Conservation (phyloP, 1,140 invertebrate species). For the Zaprionus kolodkinae region DNA sequence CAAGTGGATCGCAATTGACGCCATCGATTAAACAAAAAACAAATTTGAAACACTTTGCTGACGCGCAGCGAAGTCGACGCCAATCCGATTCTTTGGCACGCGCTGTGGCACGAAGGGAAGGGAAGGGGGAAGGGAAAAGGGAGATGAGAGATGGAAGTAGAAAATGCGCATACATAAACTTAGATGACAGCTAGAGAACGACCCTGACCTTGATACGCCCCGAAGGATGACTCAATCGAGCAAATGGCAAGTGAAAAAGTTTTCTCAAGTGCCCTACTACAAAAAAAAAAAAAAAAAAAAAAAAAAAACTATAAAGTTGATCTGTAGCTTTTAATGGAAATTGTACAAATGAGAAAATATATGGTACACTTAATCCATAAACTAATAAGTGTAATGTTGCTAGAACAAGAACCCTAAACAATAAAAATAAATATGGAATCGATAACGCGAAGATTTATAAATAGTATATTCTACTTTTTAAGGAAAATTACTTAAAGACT, state of each 20-base stretch:
- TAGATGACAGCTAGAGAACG: conserved; percentile 35
- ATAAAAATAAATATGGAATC: too few species aligned
- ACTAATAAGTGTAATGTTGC: too few species aligned
- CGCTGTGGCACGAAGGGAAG: neutral
- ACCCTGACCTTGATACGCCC: conserved; percentile 55
- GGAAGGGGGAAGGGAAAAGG: neutral
- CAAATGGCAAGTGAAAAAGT: neutral
- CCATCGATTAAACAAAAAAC: conserved; percentile 71
- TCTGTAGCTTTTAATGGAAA: too few species aligned
- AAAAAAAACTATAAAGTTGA: neutral
- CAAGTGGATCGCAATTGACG: conserved; percentile 70
- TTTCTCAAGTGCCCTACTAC: neutral
- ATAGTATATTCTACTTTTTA: too few species aligned
- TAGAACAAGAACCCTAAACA: too few species aligned
- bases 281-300: too few species aligned
- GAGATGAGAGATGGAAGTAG: too few species aligned
- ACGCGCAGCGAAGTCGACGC: conserved; percentile 2
- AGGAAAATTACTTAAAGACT: too few species aligned
- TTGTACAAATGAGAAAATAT: too few species aligned
- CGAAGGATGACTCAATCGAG: neutral
- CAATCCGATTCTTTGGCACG: conserved; percentile 5
- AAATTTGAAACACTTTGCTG: conserved; percentile 39
- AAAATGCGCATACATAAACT: neutral
- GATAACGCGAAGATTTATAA: too few species aligned
- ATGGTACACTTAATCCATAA: too few species aligned